Conservation (phyloP, 2,797 vertebrate species). For the Eremophila alpestris region DNA sequence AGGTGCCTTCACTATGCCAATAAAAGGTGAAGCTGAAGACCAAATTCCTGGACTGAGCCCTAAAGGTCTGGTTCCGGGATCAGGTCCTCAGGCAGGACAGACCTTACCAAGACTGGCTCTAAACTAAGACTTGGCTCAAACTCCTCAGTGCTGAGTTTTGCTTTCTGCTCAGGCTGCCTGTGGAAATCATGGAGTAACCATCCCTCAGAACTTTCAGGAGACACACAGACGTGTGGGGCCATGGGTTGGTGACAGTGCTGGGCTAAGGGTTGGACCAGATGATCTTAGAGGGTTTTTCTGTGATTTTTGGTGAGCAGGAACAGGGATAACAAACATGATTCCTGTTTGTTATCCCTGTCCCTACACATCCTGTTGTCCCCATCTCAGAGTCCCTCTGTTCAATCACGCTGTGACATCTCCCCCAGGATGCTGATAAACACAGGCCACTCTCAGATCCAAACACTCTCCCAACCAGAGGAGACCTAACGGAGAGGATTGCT, state of each 20-base stretch:
- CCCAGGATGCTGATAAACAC: background rate
- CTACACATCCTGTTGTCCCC: background rate
- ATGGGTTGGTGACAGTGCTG: background rate
- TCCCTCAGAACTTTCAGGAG: background rate
- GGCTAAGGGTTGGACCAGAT: background rate
- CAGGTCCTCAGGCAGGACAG: background rate
- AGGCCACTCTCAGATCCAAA: background rate
- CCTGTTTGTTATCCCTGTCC: rapidly evolving
- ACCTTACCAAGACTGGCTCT: background rate
- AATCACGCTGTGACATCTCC: background rate
- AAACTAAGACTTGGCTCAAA: background rate
- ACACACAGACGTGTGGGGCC: rapidly evolving
- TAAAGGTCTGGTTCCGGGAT: background rate
- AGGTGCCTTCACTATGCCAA: background rate
- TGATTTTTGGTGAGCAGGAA: background rate
- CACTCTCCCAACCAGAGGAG: background rate
- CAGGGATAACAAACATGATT: rapidly evolving
- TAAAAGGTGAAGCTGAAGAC: background rate
- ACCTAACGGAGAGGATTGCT: rapidly evolving
- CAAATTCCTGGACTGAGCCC: background rate
- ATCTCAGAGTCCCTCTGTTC: rapidly evolving
- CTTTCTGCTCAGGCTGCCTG: background rate
- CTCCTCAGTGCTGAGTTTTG: background rate
- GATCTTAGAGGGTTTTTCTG: background rate
- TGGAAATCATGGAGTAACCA: background rate